Evolutionary conservation across 2,113 vertebrate genomes (phyloP), one percentile per base, ranked within the genome.

Genomic region (Sclerurus mexicanus): DNA sequence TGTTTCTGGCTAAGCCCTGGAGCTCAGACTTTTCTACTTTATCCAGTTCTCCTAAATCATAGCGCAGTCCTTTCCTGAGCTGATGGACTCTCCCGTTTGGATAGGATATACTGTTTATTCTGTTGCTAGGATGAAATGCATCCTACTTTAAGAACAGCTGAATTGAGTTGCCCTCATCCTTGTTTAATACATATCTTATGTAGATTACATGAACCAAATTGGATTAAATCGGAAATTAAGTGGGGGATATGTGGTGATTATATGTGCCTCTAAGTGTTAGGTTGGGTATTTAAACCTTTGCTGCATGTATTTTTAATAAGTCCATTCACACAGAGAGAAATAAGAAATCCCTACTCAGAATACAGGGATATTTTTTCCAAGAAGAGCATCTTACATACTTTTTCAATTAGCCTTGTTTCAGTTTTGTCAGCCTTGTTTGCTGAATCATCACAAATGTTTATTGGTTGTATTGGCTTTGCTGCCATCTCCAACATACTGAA

Each of bases 111-210:
- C 27, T 69, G 44, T 89, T 93, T 92, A 35, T 91, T 76, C 67
- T 85, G 84, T 95, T 95, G 81, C 53, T 93, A 87, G 46, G 86
- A 25, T 93, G 49, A 93, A 82, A 72, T 66, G 27, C 8, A n/a
- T 53, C 47, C 74, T 55, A 28, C 17, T 56, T 87, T 90, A 85
- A 67, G 75, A 91, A 44, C 58, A 83, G 50, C 22, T 80, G 59
- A 94, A 35, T 13, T 89, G 7, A 44, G 10, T 42, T 84, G 20
- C 25, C 83, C 46, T 85, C 35, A 79, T 80, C 64, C 27, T 91
- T 82, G 15, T 83, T 92, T 91, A 77, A 90, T 80, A 59, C 14
- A 62, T 11, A 46, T 89, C 31, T 89, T 69, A 85, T 12, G 47
- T 56, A 90, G 73, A 81, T 95, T 85, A 68, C 68, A 53, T 22